Conservation (phyloP, 2,888 invertebrate species). For the Stictocephala bisonia region DNA sequence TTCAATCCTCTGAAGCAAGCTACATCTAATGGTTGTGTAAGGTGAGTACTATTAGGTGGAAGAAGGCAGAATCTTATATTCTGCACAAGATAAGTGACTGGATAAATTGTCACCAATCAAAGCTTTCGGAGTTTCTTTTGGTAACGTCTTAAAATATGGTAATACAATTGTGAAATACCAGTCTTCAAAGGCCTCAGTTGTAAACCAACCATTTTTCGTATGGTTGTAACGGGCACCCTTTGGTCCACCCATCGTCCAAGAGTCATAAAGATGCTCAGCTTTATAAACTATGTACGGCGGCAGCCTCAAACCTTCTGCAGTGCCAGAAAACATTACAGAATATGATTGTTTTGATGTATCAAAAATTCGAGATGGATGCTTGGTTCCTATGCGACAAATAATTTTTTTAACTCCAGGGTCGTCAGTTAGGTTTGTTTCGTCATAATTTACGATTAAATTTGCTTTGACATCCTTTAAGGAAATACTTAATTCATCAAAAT, state of each 20-base stretch:
- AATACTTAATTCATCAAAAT: slow-evolving; percentile 43
- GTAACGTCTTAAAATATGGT: background rate
- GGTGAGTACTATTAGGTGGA: too few relatives aligned
- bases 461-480: slow-evolving; percentile 49
- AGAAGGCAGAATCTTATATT: too few relatives aligned
- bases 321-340: slow-evolving; percentile 3
- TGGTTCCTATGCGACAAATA: slow-evolving; percentile 58
- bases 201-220: background rate
- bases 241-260: background rate
- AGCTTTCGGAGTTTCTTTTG: too few relatives aligned
- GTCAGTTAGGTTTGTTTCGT: slow-evolving; percentile 62
- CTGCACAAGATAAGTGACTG: background rate
- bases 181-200: background rate
- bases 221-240: background rate
- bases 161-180: background rate
- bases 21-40: too few relatives aligned
- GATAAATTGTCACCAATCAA: background rate
- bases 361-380: slow-evolving; percentile 54
- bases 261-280: background rate
- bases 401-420: slow-evolving; percentile 60
- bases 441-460: slow-evolving; percentile 61
- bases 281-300: background rate
- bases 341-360: slow-evolving; percentile 24
- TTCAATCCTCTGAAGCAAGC: too few relatives aligned
- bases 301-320: background rate